Evolutionary conservation across 2,888 invertebrate species (phyloP).

Genomic region (Eupithecia abbreviata): DNA sequence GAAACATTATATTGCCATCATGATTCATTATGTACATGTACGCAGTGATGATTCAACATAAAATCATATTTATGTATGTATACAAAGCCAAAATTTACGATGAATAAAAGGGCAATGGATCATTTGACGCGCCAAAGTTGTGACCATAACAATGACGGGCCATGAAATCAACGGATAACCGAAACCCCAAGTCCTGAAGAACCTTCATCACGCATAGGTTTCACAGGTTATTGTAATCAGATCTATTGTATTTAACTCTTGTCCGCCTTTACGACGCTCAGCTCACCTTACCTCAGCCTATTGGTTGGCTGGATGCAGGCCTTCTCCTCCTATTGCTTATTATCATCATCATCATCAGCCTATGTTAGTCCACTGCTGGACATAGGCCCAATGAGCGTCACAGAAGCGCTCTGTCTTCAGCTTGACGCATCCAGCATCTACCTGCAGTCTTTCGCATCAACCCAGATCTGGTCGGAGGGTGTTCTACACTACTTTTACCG

Average conservation of each 20-base stretch:
- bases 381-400: too few relatives aligned
- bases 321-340: too few relatives aligned
- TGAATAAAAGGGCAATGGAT: conserved; percentile 32
- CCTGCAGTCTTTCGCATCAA: too few relatives aligned
- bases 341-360: too few relatives aligned
- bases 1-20: background rate
- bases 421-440: too few relatives aligned
- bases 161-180: conserved; percentile 7
- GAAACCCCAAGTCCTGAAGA: background rate
- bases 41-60: conserved; percentile 7
- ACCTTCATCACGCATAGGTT: background rate
- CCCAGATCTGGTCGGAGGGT: too few relatives aligned
- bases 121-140: conserved; percentile 26
- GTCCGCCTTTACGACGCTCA: background rate
- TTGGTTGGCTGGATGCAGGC: too few relatives aligned
- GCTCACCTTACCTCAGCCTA: too few relatives aligned
- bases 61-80: conserved; percentile 15
- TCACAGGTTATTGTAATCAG: background rate
- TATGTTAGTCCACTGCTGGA: too few relatives aligned
- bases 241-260: background rate
- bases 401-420: too few relatives aligned
- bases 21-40: background rate
- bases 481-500: too few relatives aligned
- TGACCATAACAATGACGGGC: conserved; percentile 10
- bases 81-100: conserved; percentile 22